These are phyloP conservation scores for Zelleria hepariella DNA, from an alignment of 2,888 invertebrate genomes.

Conservation along the genomic window DNA sequence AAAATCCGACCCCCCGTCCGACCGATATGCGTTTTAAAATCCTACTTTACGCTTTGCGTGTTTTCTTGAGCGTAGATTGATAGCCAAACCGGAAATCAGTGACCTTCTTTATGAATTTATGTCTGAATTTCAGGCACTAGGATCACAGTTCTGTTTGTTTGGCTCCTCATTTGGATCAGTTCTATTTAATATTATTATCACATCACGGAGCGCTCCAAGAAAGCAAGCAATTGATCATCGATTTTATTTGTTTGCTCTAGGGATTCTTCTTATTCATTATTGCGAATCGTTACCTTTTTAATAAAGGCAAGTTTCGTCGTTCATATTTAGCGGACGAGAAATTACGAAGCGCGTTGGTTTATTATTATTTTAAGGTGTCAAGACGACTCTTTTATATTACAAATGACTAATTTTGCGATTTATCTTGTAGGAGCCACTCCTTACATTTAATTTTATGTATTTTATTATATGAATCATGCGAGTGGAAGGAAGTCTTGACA, in stretches of 20 bases:
- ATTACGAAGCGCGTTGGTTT: not conserved
- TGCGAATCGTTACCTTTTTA: not conserved
- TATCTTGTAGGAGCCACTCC: not conserved
- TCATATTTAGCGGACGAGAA: not conserved
- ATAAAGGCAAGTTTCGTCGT: not conserved
- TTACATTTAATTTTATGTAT: not conserved
- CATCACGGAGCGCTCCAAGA: constrained; percentile 11
- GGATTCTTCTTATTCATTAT: not conserved
- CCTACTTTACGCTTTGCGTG: constrained; percentile 16
- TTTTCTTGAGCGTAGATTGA: constrained; percentile 14
- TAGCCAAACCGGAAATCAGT: constrained; percentile 5
- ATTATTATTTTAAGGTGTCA: not conserved
- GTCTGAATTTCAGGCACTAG: constrained; percentile 16
- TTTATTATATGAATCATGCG: not conserved
- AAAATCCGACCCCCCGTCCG: constrained; percentile 18
- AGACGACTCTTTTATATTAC: not conserved
- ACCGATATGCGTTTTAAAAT: constrained; percentile 17
- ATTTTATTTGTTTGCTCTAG: not conserved
- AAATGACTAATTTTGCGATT: not conserved
- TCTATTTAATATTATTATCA: constrained; percentile 14
- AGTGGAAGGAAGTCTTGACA: not conserved
- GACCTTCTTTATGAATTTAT: too few relatives aligned
- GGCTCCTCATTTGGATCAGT: not conserved
- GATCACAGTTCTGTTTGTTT: constrained; percentile 18
- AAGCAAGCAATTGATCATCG: too few relatives aligned